Conservation (phyloP, 2,888 invertebrate species). For the Exocentrus adspersus region DNA sequence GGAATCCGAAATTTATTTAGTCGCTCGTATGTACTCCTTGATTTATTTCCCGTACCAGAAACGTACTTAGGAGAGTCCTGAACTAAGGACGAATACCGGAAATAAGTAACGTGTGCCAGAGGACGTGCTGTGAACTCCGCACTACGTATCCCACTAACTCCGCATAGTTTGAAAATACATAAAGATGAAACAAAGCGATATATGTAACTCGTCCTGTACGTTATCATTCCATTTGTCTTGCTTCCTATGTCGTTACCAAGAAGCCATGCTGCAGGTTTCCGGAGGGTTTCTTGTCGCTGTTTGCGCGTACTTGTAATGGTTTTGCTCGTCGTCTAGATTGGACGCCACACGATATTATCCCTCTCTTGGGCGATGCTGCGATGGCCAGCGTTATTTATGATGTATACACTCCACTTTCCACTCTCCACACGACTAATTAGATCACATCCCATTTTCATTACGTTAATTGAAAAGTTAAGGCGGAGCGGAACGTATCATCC, state of each 20-base stretch:
- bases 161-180: slow-evolving; percentile 55
- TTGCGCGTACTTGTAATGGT: slow-evolving; percentile 51
- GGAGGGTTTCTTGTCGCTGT: slow-evolving; percentile 34
- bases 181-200: slow-evolving; percentile 62
- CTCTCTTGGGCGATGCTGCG: slow-evolving; percentile 17
- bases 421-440: slow-evolving; percentile 49
- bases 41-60: slow-evolving; percentile 39
- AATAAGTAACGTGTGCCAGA: slow-evolving; percentile 61
- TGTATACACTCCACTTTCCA: slow-evolving; percentile 37
- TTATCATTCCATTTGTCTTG: slow-evolving; percentile 60
- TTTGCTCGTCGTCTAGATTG: slow-evolving; percentile 53
- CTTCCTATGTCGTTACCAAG: slow-evolving; percentile 48
- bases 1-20: too few species aligned
- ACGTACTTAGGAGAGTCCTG: slow-evolving; percentile 30
- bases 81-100: slow-evolving; percentile 54
- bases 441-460: slow-evolving; percentile 53
- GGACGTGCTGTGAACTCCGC: slow-evolving; percentile 53
- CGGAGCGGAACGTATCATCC: slow-evolving; percentile 21
- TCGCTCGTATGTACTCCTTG: slow-evolving; percentile 11
- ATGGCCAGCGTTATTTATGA: slow-evolving; percentile 47
- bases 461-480: slow-evolving; percentile 52
- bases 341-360: slow-evolving; percentile 37
- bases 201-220: slow-evolving; percentile 54
- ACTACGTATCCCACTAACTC: slow-evolving; percentile 27
- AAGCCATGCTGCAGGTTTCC: slow-evolving; percentile 21